These are phyloP conservation scores for Drosophila sturtevanti DNA, from an alignment of 1,140 invertebrate species.

Conservation along the genomic window DNA sequence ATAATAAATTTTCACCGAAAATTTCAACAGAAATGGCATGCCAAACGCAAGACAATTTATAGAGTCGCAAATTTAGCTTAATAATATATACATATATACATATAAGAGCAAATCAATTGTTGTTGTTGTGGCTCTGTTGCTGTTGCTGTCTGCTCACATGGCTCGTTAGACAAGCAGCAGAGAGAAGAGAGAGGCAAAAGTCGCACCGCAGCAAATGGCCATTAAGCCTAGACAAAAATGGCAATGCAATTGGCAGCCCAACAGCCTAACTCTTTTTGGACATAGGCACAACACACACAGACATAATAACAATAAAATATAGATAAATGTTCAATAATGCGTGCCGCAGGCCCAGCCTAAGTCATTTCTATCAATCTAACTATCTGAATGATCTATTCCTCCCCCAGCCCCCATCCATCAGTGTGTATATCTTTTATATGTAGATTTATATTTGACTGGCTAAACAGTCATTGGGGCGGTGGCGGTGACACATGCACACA, in stretches of 20 bases:
- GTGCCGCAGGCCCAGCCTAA: conserved; percentile 19
- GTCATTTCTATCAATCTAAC: conserved; percentile 13
- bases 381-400: conserved; percentile 17
- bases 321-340: conserved; percentile 64
- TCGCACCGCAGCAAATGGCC: conserved; percentile 28
- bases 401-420: background rate
- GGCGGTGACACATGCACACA: conserved; percentile 4
- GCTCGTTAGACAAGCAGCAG: conserved; percentile 54
- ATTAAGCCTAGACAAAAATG: conserved; percentile 57
- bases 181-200: background rate
- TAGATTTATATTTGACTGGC: conserved; percentile 25
- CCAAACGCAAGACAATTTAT: conserved; percentile 49
- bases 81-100: conserved; percentile 16
- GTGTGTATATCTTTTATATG: background rate
- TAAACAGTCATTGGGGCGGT: conserved; percentile 31
- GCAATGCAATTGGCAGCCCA: conserved; percentile 44
- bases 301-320: conserved; percentile 59
- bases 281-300: conserved; percentile 41
- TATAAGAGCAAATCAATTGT: conserved; percentile 61
- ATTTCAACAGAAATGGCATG: conserved; percentile 26
- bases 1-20: conserved; percentile 44
- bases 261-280: conserved; percentile 55
- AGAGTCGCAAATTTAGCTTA: conserved; percentile 53
- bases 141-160: conserved; percentile 37
- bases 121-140: conserved; percentile 28